Conservation (phyloP, 2,113 vertebrate genomes). For the Alces alces region DNA sequence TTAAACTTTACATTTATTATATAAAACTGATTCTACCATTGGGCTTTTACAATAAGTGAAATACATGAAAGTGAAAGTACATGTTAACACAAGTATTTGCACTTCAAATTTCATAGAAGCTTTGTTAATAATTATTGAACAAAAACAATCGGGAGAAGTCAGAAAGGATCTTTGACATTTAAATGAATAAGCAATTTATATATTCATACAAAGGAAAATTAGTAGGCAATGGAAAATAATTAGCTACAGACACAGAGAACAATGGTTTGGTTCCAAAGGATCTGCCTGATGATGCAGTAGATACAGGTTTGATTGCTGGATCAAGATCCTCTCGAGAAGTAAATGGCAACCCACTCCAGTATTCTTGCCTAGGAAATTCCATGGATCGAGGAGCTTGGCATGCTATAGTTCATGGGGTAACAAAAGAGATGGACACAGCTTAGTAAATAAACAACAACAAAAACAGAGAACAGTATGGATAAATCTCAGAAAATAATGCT, state of each 20-base stretch:
- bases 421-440: neutral
- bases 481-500: neutral
- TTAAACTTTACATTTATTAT: neutral
- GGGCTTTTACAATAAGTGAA: neutral
- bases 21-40: neutral
- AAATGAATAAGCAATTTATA: neutral
- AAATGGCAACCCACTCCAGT: too few relatives aligned
- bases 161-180: neutral
- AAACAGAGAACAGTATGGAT: neutral
- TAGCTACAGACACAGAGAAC: neutral
- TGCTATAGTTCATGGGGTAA: neutral
- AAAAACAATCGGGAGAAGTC: neutral
- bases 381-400: too few relatives aligned
- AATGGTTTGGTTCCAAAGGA: neutral
- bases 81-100: neutral
- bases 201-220: neutral
- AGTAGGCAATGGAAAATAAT: neutral
- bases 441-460: neutral
- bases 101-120: neutral
- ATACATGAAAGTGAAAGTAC: neutral
- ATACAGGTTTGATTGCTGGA: too few relatives aligned
- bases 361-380: too few relatives aligned
- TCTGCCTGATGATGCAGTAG: too few relatives aligned
- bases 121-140: neutral
- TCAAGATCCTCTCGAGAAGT: too few relatives aligned